Evolutionary conservation across 2,113 vertebrate genomes (phyloP).

Genomic region (Peromyscus californicus): DNA sequence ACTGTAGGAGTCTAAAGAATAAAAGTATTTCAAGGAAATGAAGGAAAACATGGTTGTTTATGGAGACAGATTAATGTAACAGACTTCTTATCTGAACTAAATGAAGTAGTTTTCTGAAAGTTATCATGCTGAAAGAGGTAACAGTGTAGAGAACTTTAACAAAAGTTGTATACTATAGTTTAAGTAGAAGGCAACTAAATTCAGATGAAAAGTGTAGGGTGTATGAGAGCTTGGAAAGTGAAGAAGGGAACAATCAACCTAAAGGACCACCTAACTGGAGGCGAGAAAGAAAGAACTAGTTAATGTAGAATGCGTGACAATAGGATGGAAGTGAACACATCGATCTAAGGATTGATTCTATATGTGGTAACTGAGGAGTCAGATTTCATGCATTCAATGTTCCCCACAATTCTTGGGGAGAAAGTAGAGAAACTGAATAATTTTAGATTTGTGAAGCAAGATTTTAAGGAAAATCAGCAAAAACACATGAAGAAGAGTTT

Average conservation of each 20-base stretch:
- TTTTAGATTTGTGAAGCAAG: not conserved
- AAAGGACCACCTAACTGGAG: not conserved
- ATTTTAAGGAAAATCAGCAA: not conserved
- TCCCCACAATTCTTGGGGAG: not conserved
- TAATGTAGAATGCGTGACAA: not conserved
- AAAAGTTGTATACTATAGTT: not conserved
- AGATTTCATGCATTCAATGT: not conserved
- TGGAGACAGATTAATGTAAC: not conserved
- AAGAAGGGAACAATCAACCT: not conserved
- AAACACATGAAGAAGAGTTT: not conserved
- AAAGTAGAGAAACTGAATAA: not conserved
- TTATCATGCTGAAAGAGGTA: not conserved
- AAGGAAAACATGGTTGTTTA: conserved; percentile 6
- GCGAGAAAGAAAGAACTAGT: not conserved
- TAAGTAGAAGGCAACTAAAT: not conserved
- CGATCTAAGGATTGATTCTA: not conserved
- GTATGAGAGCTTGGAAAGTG: not conserved
- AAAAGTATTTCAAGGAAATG: not conserved
- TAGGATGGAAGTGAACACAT: not conserved
- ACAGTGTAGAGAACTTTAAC: not conserved
- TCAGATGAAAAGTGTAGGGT: not conserved
- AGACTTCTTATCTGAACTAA: not conserved
- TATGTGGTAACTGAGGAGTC: not conserved
- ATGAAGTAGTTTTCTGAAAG: not conserved
- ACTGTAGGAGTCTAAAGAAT: not conserved